Evolutionary conservation across 1,140 invertebrate species (phyloP).

Genomic region (Trichomalopsis sarcophagae): DNA sequence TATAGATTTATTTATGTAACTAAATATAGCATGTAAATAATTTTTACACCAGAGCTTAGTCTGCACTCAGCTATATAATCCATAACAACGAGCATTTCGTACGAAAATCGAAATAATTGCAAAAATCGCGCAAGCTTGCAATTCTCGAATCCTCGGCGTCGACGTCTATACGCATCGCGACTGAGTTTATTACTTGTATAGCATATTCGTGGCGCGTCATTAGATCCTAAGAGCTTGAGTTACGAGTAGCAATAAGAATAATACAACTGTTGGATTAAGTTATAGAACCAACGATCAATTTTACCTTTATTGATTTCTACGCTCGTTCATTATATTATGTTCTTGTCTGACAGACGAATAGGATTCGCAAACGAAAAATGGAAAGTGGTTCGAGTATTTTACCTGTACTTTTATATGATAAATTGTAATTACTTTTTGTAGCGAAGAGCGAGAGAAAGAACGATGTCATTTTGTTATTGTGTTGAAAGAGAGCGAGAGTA

Average conservation of each 20-base stretch:
- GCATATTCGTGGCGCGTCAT: conserved; percentile 36
- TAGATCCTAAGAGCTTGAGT: conserved; percentile 14
- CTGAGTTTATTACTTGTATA: conserved; percentile 46
- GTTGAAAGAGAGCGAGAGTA: conserved; percentile 39
- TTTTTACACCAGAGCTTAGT: conserved; percentile 9
- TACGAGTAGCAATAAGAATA: neutral
- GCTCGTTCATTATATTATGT: neutral
- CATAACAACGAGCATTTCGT: neutral
- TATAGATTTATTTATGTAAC: conserved; percentile 29
- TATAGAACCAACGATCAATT: neutral
- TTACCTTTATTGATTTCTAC: conserved; percentile 5
- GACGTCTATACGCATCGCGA: conserved; percentile 48
- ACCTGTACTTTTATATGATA: conserved; percentile 30
- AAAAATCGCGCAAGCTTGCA: conserved; percentile 23
- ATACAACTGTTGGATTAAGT: neutral
- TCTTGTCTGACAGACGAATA: neutral
- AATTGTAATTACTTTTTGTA: conserved; percentile 51
- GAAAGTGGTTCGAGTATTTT: conserved; percentile 33
- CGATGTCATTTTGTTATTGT: conserved; percentile 42
- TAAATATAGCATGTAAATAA: conserved; percentile 45
- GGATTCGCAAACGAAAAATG: neutral
- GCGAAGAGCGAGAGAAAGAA: conserved; percentile 40
- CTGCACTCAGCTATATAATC: conserved; percentile 8
- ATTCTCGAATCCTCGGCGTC: conserved; percentile 50
- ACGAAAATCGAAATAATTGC: conserved; percentile 30